Conservation (phyloP, 1,140 invertebrate species). For the Danaus plexippus region DNA sequence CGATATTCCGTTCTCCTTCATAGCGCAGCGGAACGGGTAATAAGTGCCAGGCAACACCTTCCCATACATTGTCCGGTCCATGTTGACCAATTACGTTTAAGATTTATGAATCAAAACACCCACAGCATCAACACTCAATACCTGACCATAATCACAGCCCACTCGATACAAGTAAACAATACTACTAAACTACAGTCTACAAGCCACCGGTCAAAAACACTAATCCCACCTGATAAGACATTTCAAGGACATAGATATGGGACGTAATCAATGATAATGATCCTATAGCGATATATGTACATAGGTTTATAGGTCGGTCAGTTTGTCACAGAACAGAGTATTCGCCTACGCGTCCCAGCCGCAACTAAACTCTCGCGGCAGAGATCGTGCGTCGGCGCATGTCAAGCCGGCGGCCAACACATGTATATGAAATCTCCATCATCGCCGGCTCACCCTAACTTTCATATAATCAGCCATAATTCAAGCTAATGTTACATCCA, state of each 20-base stretch:
- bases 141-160: constrained; percentile 60
- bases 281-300: constrained; percentile 16
- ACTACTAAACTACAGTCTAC: constrained; percentile 5
- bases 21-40: constrained; percentile 84
- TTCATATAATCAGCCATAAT: too few relatives aligned
- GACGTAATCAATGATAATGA: constrained; percentile 4
- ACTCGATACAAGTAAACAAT: constrained; percentile 41
- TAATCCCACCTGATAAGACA: constrained; percentile 8
- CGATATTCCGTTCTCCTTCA: constrained; percentile 82
- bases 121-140: constrained; percentile 48
- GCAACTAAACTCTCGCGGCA: constrained; percentile 52
- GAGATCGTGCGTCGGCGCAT: constrained; percentile 34
- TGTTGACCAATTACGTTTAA: constrained; percentile 60
- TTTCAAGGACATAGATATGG: constrained; percentile 27
- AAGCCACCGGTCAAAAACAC: background rate
- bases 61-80: constrained; percentile 90
- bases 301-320: constrained; percentile 47
- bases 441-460: constrained; percentile 8
- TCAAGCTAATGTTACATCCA: too few relatives aligned
- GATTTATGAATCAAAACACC: constrained; percentile 57
- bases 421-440: constrained; percentile 23
- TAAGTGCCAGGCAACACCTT: constrained; percentile 84
- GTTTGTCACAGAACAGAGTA: constrained; percentile 46
- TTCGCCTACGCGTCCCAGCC: constrained; percentile 57
- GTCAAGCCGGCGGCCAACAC: constrained; percentile 12